Evolutionary conservation across 2,888 invertebrate species (phyloP).

Genomic region (Apodemia hepburni): DNA sequence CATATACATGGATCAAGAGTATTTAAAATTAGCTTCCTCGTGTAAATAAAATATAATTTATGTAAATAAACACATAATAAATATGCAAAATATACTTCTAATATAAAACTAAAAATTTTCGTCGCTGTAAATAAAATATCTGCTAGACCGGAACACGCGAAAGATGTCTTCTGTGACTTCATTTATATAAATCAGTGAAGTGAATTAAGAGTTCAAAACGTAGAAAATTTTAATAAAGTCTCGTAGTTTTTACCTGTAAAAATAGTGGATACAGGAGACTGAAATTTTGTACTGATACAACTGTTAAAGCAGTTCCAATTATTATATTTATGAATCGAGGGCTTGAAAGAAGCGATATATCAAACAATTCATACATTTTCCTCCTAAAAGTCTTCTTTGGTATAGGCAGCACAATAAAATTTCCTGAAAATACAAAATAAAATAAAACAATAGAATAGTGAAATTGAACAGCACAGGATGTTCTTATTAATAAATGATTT

Average conservation of each 20-base stretch:
- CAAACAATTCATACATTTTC: constrained; percentile 75
- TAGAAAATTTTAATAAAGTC: constrained; percentile 8
- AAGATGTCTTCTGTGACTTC: not conserved
- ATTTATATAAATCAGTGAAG: constrained; percentile 1
- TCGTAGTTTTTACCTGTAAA: constrained; percentile 69
- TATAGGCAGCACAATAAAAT: constrained; percentile 22
- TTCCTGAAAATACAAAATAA: constrained; percentile 1
- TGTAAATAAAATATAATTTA: no score
- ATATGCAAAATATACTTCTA: no score
- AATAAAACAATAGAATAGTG: not conserved
- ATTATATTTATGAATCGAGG: constrained; percentile 83
- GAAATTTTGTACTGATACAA: constrained; percentile 85
- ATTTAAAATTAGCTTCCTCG: no score
- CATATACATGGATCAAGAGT: no score
- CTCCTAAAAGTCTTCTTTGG: constrained; percentile 40
- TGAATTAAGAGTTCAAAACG: not conserved
- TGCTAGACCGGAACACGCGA: not conserved
- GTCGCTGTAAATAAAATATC: no score
- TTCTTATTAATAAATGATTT: not conserved
- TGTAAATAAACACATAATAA: no score
- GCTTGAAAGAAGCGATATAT: constrained; percentile 82
- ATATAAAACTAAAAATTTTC: no score
- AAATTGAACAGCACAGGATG: not conserved
- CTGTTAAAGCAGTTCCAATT: constrained; percentile 83
- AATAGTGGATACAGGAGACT: constrained; percentile 86